These are phyloP conservation scores for Acleris laterana DNA, from an alignment of 2,888 invertebrate genomes.

Conservation along the genomic window DNA sequence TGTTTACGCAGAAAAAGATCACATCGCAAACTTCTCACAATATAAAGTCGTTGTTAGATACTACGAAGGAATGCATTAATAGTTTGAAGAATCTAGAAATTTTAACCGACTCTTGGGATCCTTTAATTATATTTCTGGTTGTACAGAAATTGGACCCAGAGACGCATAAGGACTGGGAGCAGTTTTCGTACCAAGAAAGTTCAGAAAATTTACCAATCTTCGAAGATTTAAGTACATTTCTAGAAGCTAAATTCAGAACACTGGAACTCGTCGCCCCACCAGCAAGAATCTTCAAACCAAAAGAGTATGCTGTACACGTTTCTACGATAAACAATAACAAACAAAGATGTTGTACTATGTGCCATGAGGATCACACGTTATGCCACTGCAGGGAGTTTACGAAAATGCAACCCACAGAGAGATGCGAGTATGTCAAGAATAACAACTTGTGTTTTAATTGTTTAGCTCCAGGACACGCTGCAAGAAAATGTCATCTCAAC, in stretches of 20 bases:
- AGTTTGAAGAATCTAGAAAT: constrained; percentile 38
- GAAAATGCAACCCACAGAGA: constrained; percentile 20
- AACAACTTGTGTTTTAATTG: constrained; percentile 34
- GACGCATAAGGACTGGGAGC: constrained; percentile 9
- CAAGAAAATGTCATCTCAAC: constrained; percentile 19
- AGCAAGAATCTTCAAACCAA: not conserved
- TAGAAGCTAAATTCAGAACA: constrained; percentile 38
- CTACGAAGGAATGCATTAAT: constrained; percentile 34
- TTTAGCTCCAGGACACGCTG: constrained; percentile 31
- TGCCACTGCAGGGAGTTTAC: constrained; percentile 37
- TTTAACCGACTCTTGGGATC: constrained; percentile 17
- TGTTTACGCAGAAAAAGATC: constrained; percentile 34
- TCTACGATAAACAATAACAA: not conserved
- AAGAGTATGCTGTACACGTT: constrained; percentile 5
- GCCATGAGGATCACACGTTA: constrained; percentile 33
- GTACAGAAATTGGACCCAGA: constrained; percentile 11
- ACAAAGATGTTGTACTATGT: constrained; percentile 20
- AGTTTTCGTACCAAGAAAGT: constrained; percentile 7
- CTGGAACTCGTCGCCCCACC: constrained; percentile 28
- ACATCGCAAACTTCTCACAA: constrained; percentile 19
- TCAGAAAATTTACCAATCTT: constrained; percentile 3
- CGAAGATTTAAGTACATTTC: constrained; percentile 28
- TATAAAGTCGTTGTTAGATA: constrained; percentile 36
- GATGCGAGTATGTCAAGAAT: constrained; percentile 10
- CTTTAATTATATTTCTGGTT: constrained; percentile 1